phyloP scores from a whole-genome alignment of 2,888 invertebrate genomes.

The Tricholauxania praeusta region DNA sequence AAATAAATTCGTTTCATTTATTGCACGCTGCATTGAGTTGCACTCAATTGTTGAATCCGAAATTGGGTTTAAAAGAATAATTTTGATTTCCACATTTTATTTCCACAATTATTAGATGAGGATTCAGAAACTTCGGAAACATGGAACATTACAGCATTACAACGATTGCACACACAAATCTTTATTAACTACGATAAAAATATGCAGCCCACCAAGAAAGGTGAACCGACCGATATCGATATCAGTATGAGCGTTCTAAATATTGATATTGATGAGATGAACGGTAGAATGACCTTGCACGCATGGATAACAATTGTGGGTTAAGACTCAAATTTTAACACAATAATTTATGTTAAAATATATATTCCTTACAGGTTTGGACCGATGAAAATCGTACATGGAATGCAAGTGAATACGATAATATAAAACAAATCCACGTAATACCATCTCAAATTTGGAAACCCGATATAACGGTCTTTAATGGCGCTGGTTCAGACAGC shows the following conservation, averaged over 20 bases:
- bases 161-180: slow-evolving; percentile 65
- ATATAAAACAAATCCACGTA: slow-evolving; percentile 73
- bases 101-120: slow-evolving; percentile 46
- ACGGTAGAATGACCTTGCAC: slow-evolving; percentile 73
- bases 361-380: slow-evolving; percentile 74
- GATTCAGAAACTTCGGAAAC: slow-evolving; percentile 38
- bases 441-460: slow-evolving; percentile 82
- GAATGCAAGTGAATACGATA: slow-evolving; percentile 77
- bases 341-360: background rate
- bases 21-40: background rate
- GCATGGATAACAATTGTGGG: slow-evolving; percentile 75
- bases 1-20: too few relatives aligned
- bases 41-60: background rate
- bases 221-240: slow-evolving; percentile 55
- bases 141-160: slow-evolving; percentile 52
- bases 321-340: background rate
- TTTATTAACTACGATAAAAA: slow-evolving; percentile 69
- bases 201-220: slow-evolving; percentile 58
- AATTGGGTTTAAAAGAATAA: background rate
- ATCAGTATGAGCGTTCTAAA: slow-evolving; percentile 74
- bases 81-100: slow-evolving; percentile 36
- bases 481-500: slow-evolving; percentile 74
- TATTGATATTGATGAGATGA: slow-evolving; percentile 75
- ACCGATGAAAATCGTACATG: slow-evolving; percentile 79
- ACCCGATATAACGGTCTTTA: slow-evolving; percentile 78